A percentile compares a stretch with the other conserved stretches of the same genome.
These are phyloP conservation scores for Acanthosoma haemorrhoidale DNA, from an alignment of 2,888 invertebrate species.

Conservation along the genomic window DNA sequence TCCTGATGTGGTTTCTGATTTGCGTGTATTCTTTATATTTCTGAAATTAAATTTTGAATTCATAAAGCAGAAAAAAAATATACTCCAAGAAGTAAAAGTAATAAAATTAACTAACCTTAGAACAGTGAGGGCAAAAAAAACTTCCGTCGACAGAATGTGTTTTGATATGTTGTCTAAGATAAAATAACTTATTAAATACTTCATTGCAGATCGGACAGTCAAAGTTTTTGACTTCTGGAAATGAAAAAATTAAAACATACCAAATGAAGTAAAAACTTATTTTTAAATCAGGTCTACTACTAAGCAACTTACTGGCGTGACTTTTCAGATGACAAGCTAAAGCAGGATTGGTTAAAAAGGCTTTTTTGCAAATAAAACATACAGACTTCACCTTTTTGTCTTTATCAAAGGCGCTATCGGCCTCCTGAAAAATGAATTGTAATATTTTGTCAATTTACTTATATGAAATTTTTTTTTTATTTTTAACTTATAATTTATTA, in stretches of 20 bases:
- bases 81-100: not conserved
- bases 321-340: constrained; percentile 66
- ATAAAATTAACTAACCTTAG: constrained; percentile 48
- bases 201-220: constrained; percentile 69
- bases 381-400: not conserved
- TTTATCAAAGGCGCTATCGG: not conserved
- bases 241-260: not conserved
- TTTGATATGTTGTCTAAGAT: constrained; percentile 61
- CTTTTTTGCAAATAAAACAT: constrained; percentile 51
- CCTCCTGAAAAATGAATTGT: not conserved
- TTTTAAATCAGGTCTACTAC: not conserved
- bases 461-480: too few species aligned
- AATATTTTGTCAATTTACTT: too few species aligned
- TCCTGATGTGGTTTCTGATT: constrained; percentile 66
- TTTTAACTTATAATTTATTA: too few species aligned
- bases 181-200: constrained; percentile 59
- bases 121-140: constrained; percentile 65
- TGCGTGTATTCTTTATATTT: constrained; percentile 62
- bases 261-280: not conserved
- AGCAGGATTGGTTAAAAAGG: constrained; percentile 67
- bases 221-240: constrained; percentile 47
- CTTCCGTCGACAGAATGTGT: constrained; percentile 56
- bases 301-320: constrained; percentile 51
- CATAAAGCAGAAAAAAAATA: constrained; percentile 9
- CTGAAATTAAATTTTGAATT: constrained; percentile 43